Base-by-base conservation (phyloP, 2,888 invertebrate genomes). In the Chrysina gloriosa region DNA sequence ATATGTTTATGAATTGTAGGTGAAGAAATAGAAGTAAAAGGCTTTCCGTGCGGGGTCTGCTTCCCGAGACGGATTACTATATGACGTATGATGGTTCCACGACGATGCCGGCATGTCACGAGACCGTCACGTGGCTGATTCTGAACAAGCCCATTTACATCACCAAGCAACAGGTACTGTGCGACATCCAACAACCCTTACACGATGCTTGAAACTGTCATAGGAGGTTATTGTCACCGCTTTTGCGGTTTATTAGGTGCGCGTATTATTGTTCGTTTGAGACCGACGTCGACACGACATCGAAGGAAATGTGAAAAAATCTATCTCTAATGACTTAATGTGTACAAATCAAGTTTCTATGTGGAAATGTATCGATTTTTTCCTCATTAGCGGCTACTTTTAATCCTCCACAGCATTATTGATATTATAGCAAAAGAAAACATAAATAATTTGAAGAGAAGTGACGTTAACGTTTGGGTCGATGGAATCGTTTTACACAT, bases 31-130 rank as follows among this genome's bases (percentile, higher is more conserved):
- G 91, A 92, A 72, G 90, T 97, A 92, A 92, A 82, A 89, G 92
- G 77, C 85, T 98, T 76, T 95, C 95, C 48, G 92, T 97, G 63
- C 88, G 93, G 63, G 94, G 94, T 25, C 87, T 98, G 67, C 85
- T 98, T 71, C 97, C 98, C 3, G 93, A 94, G 77, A 97, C 97
- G 50, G 92, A 95, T 80, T 94, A 96, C 85, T 98, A 96, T 86
- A 96, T 99, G 92, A 98, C 98, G 63, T 99, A 98, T 84, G 97
- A 98, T 79, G 98, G 98, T 56, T 97, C 97, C 45, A 93, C 96
- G 68, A 98, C 98, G 64, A 95, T 95, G 83, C 98, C 98, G 2
- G 95, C 97, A 72, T 98, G 98, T 86, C 93, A 96, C 84, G 98
- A 98, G 85, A 98, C 98, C 21, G 97, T 98, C 84, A 97, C 97